Evolutionary conservation across 2,113 vertebrate genomes (phyloP).

Genomic region (Notechis scutatus): DNA sequence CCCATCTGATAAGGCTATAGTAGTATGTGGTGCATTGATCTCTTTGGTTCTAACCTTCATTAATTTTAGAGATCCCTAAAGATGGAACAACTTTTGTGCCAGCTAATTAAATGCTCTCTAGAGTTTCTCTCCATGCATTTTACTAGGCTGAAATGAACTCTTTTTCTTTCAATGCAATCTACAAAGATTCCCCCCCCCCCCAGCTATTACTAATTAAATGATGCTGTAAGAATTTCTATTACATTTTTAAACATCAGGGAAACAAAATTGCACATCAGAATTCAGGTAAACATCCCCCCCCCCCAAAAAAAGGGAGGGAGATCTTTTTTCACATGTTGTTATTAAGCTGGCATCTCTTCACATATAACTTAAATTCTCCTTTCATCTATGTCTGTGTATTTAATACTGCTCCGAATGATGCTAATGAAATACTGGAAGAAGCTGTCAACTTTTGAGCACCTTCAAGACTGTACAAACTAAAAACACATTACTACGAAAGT

Average conservation of each 20-base stretch:
- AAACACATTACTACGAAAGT: conserved; percentile 57
- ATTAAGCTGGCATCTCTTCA: conserved; percentile 33
- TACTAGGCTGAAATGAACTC: conserved; percentile 67
- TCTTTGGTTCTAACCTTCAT: conserved; percentile 66
- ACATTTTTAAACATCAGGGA: conserved; percentile 38
- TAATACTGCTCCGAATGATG: conserved; percentile 32
- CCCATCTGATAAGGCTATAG: conserved; percentile 58
- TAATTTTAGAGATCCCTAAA: conserved; percentile 70
- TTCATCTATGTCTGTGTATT: conserved; percentile 28
- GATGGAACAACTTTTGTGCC: conserved; percentile 65
- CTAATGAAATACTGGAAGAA: conserved; percentile 31
- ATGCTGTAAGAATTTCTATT: conserved; percentile 47
- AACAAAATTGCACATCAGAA: conserved; percentile 38
- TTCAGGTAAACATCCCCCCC: conserved; percentile 22
- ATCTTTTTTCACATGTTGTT: conserved; percentile 3
- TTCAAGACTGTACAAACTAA: conserved; percentile 55
- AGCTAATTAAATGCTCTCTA: conserved; percentile 76
- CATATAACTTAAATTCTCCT: conserved; percentile 27
- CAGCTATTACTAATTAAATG: conserved; percentile 67
- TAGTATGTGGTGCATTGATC: conserved; percentile 53
- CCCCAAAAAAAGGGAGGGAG: background rate
- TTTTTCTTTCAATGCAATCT: conserved; percentile 63
- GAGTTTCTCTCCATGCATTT: conserved; percentile 64
- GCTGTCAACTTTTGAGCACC: conserved; percentile 38
- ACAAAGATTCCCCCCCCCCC: conserved; percentile 35